phyloP scores from a whole-genome alignment of 2,113 vertebrate species.

The Nannospalax galili region DNA sequence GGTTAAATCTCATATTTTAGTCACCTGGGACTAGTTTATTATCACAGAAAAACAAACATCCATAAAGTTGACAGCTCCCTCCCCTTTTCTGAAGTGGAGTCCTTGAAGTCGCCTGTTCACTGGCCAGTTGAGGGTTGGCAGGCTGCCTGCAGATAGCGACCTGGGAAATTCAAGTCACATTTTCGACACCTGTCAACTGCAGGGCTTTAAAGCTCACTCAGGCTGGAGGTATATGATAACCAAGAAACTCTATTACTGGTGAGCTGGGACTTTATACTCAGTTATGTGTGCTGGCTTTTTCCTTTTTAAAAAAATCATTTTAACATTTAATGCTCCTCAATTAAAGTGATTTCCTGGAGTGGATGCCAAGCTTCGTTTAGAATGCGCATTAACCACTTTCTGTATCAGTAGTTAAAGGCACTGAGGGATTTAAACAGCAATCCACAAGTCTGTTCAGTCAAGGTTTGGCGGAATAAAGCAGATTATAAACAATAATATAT shows the following conservation, averaged over 20 bases:
- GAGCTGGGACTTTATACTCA: conserved; percentile 63
- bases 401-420: conserved; percentile 91
- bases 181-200: conserved; percentile 58
- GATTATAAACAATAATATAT: conserved; percentile 94
- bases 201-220: conserved; percentile 29
- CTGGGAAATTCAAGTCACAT: conserved; percentile 37
- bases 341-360: conserved; percentile 92
- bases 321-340: conserved; percentile 92
- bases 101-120: background rate
- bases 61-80: conserved; percentile 57
- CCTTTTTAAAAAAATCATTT: conserved; percentile 85
- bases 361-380: conserved; percentile 88
- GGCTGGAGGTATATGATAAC: conserved; percentile 47
- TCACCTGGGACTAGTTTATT: conserved; percentile 63
- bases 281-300: conserved; percentile 82
- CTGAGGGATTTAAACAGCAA: conserved; percentile 92
- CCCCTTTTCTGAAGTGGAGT: conserved; percentile 16
- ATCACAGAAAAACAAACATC: conserved; percentile 69
- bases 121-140: background rate
- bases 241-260: background rate
- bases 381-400: conserved; percentile 90
- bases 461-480: conserved; percentile 92
- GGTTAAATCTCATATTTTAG: conserved; percentile 75
- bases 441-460: conserved; percentile 87
- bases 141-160: background rate